Conservation (phyloP, 2,797 vertebrate species). For the Syngnathus acus region DNA sequence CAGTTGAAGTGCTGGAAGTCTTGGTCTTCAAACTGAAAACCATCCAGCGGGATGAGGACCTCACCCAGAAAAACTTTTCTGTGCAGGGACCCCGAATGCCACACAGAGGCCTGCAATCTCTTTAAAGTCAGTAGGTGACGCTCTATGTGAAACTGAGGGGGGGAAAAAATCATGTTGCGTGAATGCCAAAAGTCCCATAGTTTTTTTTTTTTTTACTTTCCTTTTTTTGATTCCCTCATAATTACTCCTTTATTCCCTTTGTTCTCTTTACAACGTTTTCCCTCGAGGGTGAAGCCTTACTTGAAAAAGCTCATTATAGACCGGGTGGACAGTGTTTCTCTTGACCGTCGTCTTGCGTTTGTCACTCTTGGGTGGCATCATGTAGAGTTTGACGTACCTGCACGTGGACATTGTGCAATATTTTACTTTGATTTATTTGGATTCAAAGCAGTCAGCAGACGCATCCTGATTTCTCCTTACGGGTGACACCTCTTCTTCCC, state of each 20-base stretch:
- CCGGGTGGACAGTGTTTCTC: conserved; percentile 76
- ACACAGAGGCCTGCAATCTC: conserved; percentile 78
- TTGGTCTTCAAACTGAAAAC: conserved; percentile 71
- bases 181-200: too few relatives aligned
- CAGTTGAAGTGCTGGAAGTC: conserved; percentile 58
- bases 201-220: too few relatives aligned
- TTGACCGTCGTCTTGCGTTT: conserved; percentile 84
- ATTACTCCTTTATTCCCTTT: too few relatives aligned
- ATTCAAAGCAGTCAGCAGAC: background rate
- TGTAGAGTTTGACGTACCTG: conserved; percentile 82
- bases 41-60: conserved; percentile 74
- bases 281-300: conserved; percentile 49
- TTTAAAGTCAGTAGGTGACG: conserved; percentile 67
- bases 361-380: conserved; percentile 74
- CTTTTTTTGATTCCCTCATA: too few relatives aligned
- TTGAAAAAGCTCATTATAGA: conserved; percentile 80
- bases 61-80: conserved; percentile 81
- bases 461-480: conserved; percentile 63
- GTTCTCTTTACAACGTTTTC: too few relatives aligned
- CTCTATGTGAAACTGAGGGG: conserved; percentile 79
- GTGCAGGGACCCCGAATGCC: conserved; percentile 77
- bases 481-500: conserved; percentile 83
- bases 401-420: background rate
- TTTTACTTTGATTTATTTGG: background rate
- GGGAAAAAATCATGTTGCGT: background rate